Evolutionary conservation across 2,113 vertebrate species (phyloP).

Genomic region (Steatornis caripensis): DNA sequence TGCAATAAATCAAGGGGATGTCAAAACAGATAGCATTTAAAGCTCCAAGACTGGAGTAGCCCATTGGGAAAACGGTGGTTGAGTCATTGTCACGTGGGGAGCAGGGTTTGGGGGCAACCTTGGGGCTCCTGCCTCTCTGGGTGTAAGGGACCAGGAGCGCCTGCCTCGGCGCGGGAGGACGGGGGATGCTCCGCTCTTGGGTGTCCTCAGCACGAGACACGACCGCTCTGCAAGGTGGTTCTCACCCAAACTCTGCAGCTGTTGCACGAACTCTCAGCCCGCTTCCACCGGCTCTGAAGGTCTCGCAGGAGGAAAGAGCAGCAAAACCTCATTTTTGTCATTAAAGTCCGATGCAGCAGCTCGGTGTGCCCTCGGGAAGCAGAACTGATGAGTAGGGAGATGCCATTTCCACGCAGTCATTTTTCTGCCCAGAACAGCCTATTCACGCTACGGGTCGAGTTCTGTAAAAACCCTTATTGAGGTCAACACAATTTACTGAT

Average conservation of each 20-base stretch:
- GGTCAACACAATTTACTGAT: conserved; percentile 52
- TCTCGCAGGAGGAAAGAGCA: neutral
- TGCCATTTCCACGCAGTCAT: conserved; percentile 15
- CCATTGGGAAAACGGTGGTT: neutral
- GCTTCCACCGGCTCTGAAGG: neutral
- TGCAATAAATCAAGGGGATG: conserved; percentile 59
- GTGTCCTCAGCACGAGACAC: neutral
- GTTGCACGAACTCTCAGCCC: neutral
- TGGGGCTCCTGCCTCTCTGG: neutral
- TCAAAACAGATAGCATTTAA: conserved; percentile 47
- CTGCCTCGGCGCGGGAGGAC: neutral
- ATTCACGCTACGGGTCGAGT: neutral
- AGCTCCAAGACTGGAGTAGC: neutral
- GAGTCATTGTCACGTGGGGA: neutral
- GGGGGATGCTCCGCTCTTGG: neutral
- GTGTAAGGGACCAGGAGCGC: neutral
- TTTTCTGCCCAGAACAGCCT: neutral
- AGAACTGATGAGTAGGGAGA: conserved; percentile 45
- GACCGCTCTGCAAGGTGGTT: neutral
- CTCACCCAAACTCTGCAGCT: neutral
- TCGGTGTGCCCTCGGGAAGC: neutral
- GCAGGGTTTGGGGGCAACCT: neutral
- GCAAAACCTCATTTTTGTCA: neutral
- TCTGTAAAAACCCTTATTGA: conserved; percentile 19
- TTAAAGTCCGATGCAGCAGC: neutral